Evolutionary conservation across 1,140 invertebrate species (phyloP).

Genomic region (Conus ventricosus): DNA sequence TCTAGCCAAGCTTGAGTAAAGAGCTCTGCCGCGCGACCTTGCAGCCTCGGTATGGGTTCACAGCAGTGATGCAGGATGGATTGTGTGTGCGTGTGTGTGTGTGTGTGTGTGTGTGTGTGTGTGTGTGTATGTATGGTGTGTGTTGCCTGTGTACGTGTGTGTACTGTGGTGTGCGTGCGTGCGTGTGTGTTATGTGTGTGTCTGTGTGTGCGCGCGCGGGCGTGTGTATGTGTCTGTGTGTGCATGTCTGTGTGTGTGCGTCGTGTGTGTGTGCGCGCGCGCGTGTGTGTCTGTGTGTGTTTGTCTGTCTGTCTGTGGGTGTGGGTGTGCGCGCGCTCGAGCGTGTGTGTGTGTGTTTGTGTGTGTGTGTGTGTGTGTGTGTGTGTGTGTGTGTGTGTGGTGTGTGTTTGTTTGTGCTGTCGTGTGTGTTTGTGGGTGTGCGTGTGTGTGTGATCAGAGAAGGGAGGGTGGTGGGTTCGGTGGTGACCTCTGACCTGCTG

Average conservation of each 20-base stretch:
- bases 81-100: not conserved
- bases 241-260: not conserved
- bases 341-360: not conserved
- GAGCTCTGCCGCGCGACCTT: too few species aligned
- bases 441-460: not conserved
- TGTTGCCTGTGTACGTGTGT: not conserved
- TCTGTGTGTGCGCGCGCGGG: not conserved
- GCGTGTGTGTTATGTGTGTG: not conserved
- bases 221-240: not conserved
- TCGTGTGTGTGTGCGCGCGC: not conserved
- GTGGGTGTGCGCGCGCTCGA: not conserved
- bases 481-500: conserved; percentile 54
- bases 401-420: not conserved
- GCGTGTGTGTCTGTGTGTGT: not conserved
- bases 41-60: too few species aligned
- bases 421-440: not conserved
- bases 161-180: not conserved
- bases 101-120: not conserved
- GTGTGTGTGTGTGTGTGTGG: not conserved
- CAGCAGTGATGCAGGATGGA: not conserved
- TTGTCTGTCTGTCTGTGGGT: not conserved
- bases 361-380: not conserved
- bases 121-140: not conserved
- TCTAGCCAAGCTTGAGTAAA: too few species aligned
- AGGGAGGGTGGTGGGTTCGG: not conserved